phyloP scores from a whole-genome alignment of 2,888 invertebrate species.

The Zele albiditarsus region DNA sequence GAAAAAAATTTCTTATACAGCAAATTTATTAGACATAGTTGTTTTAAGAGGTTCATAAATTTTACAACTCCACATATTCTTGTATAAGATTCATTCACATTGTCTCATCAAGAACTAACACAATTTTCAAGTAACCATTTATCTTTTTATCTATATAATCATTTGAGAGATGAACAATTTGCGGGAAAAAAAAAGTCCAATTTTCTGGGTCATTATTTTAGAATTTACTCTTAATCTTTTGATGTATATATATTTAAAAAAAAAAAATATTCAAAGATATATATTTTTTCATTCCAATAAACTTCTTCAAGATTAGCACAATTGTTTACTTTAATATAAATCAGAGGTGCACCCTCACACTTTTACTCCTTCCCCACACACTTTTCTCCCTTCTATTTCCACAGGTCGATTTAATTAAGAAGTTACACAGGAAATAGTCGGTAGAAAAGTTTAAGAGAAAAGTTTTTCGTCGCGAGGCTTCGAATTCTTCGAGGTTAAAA shows the following conservation, averaged over 20 bases:
- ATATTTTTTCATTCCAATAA: not conserved
- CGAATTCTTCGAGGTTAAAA: slow-evolving; percentile 7
- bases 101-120: too few species aligned
- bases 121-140: too few species aligned
- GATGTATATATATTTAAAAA: not conserved
- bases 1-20: too few species aligned
- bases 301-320: not conserved
- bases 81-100: too few species aligned
- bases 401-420: slow-evolving; percentile 13
- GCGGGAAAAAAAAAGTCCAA: too few species aligned
- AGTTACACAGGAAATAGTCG: slow-evolving; percentile 12
- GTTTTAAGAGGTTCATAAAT: too few species aligned
- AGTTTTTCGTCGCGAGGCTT: not conserved
- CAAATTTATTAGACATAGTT: too few species aligned
- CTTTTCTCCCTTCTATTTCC: not conserved
- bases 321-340: not conserved
- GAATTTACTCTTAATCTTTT: too few species aligned
- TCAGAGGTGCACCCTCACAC: not conserved
- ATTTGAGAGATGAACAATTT: too few species aligned
- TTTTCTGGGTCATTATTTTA: too few species aligned
- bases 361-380: not conserved
- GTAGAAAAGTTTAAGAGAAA: slow-evolving; percentile 10
- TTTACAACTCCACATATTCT: too few species aligned
- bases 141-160: too few species aligned
- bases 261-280: not conserved